Base-by-base conservation (phyloP, 1,140 invertebrate genomes). In the Nephila pilipes region DNA sequence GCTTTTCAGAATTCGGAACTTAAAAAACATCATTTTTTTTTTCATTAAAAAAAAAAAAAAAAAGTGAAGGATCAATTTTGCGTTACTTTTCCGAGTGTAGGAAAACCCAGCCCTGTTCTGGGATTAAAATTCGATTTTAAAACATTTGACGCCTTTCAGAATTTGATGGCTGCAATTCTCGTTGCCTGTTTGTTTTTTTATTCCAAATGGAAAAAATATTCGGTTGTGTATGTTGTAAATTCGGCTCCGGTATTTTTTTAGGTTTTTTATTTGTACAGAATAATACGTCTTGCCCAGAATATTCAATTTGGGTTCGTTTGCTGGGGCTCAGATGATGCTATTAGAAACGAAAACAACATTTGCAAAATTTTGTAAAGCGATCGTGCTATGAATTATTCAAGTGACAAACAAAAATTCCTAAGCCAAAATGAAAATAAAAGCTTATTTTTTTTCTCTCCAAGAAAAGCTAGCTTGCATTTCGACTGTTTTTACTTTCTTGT, bases 371-470 rank as follows among this genome's bases (percentile, higher is more conserved):
- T 69, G 85, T 88, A 88, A 88, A 32, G 85, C 58, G 85, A 88
- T 75, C 85, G 85, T 36, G 85, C 18, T 69, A 88, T 88, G 85
- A 88, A 88, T 88, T 46, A 88, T 88, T 88, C 85, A 88, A 54
- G 29, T 88, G 36, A 88, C 85, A 88, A 69, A 69, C 58, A 38
- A 38, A 83, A 83, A 83, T 29, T n/a, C 46, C 10, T 57, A 25
- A 54, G 54, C 81, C n/a, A 25, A 25, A 83, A 83, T n/a, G 81
- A 83, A 83, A 83, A 83, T 83, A 83, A 55, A 83, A 83, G 81
- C 55, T 57, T 79, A 36, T 79, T 29, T 79, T 79, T 79, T 32
- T 2, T 79, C 55, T 81, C 55, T 46, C 22, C 25, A 16, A 22
- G 29, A 18, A 81, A 38, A 18, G 20, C 63, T 65, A 12, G n/a